phyloP scores from a whole-genome alignment of 2,113 vertebrate genomes.

The Sciurus niger region DNA sequence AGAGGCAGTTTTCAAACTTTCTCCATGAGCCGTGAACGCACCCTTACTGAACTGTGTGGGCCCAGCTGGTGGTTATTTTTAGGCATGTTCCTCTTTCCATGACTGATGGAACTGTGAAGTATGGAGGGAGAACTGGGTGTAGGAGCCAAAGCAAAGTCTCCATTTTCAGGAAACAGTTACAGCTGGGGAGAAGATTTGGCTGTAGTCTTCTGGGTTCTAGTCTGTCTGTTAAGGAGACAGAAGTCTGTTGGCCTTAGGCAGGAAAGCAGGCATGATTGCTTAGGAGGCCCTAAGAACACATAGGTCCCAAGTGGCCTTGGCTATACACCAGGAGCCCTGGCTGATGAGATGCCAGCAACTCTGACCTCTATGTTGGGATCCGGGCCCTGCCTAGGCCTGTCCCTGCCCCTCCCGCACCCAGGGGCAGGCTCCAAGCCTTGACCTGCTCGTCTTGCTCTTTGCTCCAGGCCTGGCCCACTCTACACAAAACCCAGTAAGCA shows the following conservation, averaged over 20 bases:
- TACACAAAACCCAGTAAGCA: too few species aligned
- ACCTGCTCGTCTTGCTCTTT: not conserved
- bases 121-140: not conserved
- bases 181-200: not conserved
- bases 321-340: not conserved
- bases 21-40: not conserved
- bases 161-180: conserved; percentile 41
- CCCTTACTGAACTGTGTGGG: not conserved
- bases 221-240: not conserved
- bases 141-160: conserved; percentile 48
- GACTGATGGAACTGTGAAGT: conserved; percentile 45
- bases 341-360: not conserved
- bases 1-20: not conserved
- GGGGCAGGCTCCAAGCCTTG: not conserved
- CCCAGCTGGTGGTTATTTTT: conserved; percentile 64
- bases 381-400: not conserved
- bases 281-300: not conserved
- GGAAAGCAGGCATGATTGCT: not conserved
- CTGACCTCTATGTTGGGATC: not conserved
- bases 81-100: conserved; percentile 48
- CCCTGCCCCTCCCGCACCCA: fast-evolving
- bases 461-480: not conserved
- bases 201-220: not conserved
- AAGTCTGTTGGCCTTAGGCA: not conserved
- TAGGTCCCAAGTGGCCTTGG: not conserved